Evolutionary conservation across 1,140 invertebrate genomes (phyloP).

Genomic region (Penaeus indicus): DNA sequence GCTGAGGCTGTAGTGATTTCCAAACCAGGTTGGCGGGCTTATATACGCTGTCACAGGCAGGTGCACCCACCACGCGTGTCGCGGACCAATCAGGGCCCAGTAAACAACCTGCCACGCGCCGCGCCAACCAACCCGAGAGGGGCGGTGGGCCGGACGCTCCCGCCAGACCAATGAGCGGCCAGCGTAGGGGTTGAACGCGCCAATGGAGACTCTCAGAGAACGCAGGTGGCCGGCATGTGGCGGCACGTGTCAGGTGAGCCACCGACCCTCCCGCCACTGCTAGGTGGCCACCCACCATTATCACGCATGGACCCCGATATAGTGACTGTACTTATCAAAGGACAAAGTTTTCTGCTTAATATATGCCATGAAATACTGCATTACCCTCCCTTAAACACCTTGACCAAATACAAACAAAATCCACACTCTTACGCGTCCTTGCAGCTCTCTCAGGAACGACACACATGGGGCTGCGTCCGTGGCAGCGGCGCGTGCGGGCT

Average conservation of each 20-base stretch:
- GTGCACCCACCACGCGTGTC: constrained; percentile 57
- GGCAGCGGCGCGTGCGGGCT: constrained; percentile 31
- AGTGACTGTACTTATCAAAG: constrained; percentile 1
- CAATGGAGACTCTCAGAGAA: constrained; percentile 34
- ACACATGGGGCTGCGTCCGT: not conserved
- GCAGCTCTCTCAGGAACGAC: too few relatives aligned
- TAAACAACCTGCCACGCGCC: constrained; percentile 62
- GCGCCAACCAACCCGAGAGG: constrained; percentile 32
- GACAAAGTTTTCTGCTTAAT: not conserved
- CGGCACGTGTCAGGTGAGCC: constrained; percentile 62
- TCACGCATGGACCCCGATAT: constrained; percentile 32
- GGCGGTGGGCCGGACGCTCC: constrained; percentile 41
- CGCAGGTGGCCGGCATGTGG: constrained; percentile 61
- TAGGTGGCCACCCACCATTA: constrained; percentile 52
- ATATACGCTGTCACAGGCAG: constrained; percentile 51
- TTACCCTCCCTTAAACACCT: too few relatives aligned
- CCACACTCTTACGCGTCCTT: too few relatives aligned
- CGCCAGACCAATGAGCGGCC: constrained; percentile 29
- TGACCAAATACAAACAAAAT: too few relatives aligned
- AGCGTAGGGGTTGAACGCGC: constrained; percentile 28
- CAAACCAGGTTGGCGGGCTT: constrained; percentile 19
- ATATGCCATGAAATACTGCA: too few relatives aligned
- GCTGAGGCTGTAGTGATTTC: constrained; percentile 59
- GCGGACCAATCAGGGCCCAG: constrained; percentile 44
- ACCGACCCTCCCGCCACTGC: constrained; percentile 45